Base-by-base conservation (phyloP, 2,797 vertebrate genomes). In the Chelon labrosus region DNA sequence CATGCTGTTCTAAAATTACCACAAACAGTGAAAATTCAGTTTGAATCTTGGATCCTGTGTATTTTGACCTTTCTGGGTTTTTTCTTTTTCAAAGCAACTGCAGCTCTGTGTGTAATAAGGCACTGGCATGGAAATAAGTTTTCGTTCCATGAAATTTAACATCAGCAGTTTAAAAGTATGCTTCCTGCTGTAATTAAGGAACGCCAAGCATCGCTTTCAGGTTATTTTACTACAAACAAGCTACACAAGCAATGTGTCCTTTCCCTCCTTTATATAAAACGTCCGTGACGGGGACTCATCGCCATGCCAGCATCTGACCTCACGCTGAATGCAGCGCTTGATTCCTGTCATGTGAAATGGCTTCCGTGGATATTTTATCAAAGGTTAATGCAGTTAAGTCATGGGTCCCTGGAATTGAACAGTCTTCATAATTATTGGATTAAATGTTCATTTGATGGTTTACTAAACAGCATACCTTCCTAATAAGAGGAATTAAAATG, bases 271-370 rank as follows among this genome's bases (percentile, higher is more conserved):
- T 1, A 4, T 25, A 16, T 13, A 31, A 41, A 12, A 46, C 17
- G n/a, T 54, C 10, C 0, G 8, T 50, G 17, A 67, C 54, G 53
- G 39, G 22, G 51, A 39, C 27, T 27, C 49, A 39, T 69, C 57
- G 16, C 22, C 1, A 0, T 25, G 20, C 38, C 51, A n/a, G 50
- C 51, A 2, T 66, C 62, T 10, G 8, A 53, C 51, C 53, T 70
- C 20, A n/a, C 19, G 20, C 52, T 61, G 75, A 73, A 58, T 20
- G 31, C 49, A 50, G 27, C 22, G 4, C 39, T 67, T 71, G 52
- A 79, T 72, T 72, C 11, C 19, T 58, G 65, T 84, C 79, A 87
- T 83, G 77, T 83, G 77, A 83, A 85, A 76, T 59, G 20, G 7
- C 62, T 65, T 77, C 19, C 59, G 38, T 64, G 17, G 42, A 66